These are phyloP conservation scores for Allophyes oxyacanthae DNA, from an alignment of 2,888 invertebrate genomes.

Conservation along the genomic window DNA sequence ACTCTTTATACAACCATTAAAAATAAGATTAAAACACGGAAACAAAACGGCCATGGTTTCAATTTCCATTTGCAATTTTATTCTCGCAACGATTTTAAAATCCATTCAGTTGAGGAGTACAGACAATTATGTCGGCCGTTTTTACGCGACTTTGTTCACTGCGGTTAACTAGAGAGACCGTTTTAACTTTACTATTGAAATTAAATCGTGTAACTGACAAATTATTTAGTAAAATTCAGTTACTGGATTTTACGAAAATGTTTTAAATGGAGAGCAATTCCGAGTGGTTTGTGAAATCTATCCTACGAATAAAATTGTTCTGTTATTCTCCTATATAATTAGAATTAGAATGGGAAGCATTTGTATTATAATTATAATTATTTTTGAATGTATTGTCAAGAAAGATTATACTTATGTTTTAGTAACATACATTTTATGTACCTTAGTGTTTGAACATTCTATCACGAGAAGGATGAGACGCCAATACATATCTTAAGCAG, in stretches of 20 bases:
- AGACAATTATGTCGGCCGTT: constrained; percentile 51
- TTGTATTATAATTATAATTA: too few relatives aligned
- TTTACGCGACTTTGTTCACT: constrained; percentile 28
- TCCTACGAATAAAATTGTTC: too few relatives aligned
- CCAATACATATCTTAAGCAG: too few relatives aligned
- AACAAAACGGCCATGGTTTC: constrained; percentile 17
- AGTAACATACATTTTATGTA: too few relatives aligned
- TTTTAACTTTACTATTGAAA: constrained; percentile 41
- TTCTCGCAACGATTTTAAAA: constrained; percentile 43
- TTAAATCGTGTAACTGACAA: constrained; percentile 27
- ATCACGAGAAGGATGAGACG: too few relatives aligned
- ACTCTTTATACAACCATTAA: constrained; percentile 1
- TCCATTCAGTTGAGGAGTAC: constrained; percentile 47
- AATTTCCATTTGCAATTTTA: constrained; percentile 45
- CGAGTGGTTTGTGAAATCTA: too few relatives aligned
- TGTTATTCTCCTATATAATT: too few relatives aligned
- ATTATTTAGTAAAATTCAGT: constrained; percentile 13
- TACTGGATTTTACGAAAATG: background rate
- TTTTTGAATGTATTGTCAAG: too few relatives aligned
- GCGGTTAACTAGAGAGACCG: constrained; percentile 34
- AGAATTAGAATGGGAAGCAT: too few relatives aligned
- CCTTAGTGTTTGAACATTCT: too few relatives aligned
- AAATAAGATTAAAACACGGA: constrained; percentile 1
- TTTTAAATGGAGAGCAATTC: background rate
- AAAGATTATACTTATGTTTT: too few relatives aligned